Conservation (phyloP, 1,140 invertebrate genomes). For the Panagrolaimus sp. region DNA sequence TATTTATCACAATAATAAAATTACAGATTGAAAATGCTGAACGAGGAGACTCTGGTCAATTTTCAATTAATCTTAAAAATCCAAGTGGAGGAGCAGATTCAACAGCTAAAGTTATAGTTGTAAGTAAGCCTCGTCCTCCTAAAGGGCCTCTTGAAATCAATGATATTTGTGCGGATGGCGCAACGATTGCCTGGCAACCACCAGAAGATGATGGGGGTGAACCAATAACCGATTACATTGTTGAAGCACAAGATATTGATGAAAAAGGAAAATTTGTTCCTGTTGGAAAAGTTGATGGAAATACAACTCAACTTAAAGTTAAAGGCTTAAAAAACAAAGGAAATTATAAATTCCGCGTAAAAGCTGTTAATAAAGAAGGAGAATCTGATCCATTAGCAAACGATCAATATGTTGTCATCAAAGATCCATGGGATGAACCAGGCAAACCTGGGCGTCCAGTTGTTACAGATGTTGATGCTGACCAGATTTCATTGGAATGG, state of each 20-base stretch:
- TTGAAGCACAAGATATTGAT: constrained; percentile 57
- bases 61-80: constrained; percentile 83
- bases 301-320: constrained; percentile 42
- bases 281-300: constrained; percentile 45
- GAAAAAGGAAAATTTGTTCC: constrained; percentile 57
- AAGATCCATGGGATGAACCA: constrained; percentile 76
- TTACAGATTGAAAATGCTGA: constrained; percentile 80
- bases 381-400: constrained; percentile 89
- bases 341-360: constrained; percentile 53
- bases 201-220: constrained; percentile 96
- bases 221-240: constrained; percentile 51
- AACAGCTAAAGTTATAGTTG: constrained; percentile 57
- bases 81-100: constrained; percentile 85
- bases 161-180: constrained; percentile 89
- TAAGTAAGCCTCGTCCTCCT: constrained; percentile 78
- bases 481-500: constrained; percentile 88
- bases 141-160: constrained; percentile 85
- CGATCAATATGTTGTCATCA: constrained; percentile 76
- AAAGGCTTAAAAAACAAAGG: constrained; percentile 58
- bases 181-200: constrained; percentile 90
- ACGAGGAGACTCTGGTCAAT: constrained; percentile 78
- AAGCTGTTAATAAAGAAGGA: constrained; percentile 81
- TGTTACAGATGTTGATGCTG: constrained; percentile 84
- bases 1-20: constrained; percentile 67
- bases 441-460: constrained; percentile 79